Evolutionary conservation across 2,797 vertebrate species (phyloP).

Genomic region (Enteromius anoplus): DNA sequence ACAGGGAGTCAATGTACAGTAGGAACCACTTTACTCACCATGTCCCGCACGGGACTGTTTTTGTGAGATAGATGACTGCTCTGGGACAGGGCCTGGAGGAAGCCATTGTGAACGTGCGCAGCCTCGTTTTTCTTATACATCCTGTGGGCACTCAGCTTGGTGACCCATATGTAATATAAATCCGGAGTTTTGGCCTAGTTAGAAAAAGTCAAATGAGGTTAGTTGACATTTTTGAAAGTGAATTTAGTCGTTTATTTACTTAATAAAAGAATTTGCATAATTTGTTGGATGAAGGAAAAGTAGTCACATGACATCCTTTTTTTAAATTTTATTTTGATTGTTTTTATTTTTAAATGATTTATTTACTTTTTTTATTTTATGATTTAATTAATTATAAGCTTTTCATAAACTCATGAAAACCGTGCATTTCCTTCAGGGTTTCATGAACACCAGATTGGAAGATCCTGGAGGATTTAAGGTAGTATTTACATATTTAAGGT

Average conservation of each 20-base stretch:
- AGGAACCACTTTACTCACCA: constrained; percentile 62
- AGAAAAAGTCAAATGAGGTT: background rate
- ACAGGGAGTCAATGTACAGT: background rate
- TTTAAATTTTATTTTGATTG: background rate
- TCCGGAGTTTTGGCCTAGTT: constrained; percentile 87
- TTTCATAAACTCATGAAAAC: background rate
- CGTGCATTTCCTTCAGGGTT: background rate
- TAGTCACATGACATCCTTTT: background rate
- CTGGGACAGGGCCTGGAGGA: constrained; percentile 62
- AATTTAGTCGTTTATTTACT: background rate
- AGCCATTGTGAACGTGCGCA: constrained; percentile 65
- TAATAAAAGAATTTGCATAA: background rate
- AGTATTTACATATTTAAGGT: background rate
- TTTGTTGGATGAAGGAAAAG: background rate
- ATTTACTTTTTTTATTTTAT: background rate
- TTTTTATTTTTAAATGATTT: background rate
- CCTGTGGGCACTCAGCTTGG: constrained; percentile 88
- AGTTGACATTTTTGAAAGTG: background rate
- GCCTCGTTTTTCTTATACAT: constrained; percentile 79
- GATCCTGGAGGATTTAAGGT: no score
- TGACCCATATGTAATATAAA: constrained; percentile 89
- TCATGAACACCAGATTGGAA: background rate
- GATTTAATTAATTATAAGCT: background rate
- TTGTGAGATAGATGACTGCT: constrained; percentile 56
- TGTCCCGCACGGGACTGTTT: constrained; percentile 66